Evolutionary conservation across 2,797 vertebrate genomes (phyloP).

Genomic region (Astyanax mexicanus): DNA sequence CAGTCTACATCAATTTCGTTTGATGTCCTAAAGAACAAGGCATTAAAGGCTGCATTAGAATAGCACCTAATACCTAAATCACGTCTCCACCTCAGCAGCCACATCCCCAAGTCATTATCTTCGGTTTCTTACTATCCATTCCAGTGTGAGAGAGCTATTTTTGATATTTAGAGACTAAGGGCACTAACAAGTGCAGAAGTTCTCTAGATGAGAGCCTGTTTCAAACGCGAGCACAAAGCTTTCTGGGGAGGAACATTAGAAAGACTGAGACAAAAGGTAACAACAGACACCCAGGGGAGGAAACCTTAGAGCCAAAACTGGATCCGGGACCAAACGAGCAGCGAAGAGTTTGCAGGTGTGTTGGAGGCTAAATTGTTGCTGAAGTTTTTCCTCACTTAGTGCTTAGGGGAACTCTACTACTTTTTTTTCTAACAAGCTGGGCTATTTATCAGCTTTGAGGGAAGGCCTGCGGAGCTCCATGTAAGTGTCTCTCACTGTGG

Average conservation of each 20-base stretch:
- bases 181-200: slow-evolving; percentile 68
- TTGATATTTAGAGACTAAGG: slow-evolving; percentile 45
- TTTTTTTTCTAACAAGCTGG: slow-evolving; percentile 68
- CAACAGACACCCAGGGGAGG: slow-evolving; percentile 14
- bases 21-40: background rate
- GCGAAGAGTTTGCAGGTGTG: slow-evolving; percentile 59
- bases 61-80: background rate
- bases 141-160: slow-evolving; percentile 4
- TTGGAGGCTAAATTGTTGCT: slow-evolving; percentile 50
- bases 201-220: slow-evolving; percentile 51
- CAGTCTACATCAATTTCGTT: background rate
- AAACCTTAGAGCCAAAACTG: slow-evolving; percentile 19
- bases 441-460: slow-evolving; percentile 70
- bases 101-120: slow-evolving; percentile 6
- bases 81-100: slow-evolving; percentile 1
- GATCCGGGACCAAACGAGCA: slow-evolving; percentile 26
- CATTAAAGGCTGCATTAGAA: background rate
- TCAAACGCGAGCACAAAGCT: slow-evolving; percentile 62
- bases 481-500: slow-evolving; percentile 58
- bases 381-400: slow-evolving; percentile 43
- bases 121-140: background rate
- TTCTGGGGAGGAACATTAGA: slow-evolving; percentile 36
- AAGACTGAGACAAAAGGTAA: background rate
- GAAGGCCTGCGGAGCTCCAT: slow-evolving; percentile 60
- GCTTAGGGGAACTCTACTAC: slow-evolving; percentile 60